Percentiles rank a stretch among this genome's conserved stretches.
These are phyloP conservation scores for Eclectus roratus DNA, from an alignment of 2,113 vertebrate genomes.

Conservation along the genomic window DNA sequence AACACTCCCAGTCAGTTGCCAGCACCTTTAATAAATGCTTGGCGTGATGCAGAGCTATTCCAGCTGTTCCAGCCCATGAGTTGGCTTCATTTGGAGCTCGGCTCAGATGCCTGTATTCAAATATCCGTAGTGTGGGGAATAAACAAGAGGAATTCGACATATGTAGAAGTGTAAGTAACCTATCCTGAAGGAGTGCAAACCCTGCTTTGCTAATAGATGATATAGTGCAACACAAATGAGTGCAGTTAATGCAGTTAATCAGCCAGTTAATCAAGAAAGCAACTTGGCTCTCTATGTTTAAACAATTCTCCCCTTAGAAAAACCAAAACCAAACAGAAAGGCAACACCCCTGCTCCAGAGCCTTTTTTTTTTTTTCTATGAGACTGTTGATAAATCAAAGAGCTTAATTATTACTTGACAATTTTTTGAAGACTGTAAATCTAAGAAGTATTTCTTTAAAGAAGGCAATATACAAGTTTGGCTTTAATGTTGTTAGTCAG, in stretches of 20 bases:
- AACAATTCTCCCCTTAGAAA: neutral
- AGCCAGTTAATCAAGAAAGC: neutral
- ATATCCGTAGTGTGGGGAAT: neutral
- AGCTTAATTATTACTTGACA: neutral
- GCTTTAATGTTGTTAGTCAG: neutral
- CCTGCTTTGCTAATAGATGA: neutral
- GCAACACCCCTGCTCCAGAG: neutral
- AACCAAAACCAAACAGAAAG: neutral
- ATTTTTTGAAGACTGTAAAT: neutral
- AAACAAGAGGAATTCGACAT: neutral
- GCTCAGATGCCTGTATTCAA: neutral
- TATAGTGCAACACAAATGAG: neutral
- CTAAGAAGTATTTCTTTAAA: neutral
- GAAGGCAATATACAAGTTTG: constrained; percentile 5
- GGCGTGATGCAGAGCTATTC: neutral
- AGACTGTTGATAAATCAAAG: neutral
- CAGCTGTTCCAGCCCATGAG: neutral
- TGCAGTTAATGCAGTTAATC: neutral
- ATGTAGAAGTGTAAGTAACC: neutral
- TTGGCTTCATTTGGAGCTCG: neutral
- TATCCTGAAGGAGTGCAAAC: neutral
- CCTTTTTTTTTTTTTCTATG: neutral
- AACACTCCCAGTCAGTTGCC: neutral
- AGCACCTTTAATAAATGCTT: neutral
- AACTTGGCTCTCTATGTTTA: neutral